A percentile compares a stretch with the other conserved stretches of the same genome.
phyloP scores from a whole-genome alignment of 1,140 invertebrate genomes.

The Coenobita brevimanus region DNA sequence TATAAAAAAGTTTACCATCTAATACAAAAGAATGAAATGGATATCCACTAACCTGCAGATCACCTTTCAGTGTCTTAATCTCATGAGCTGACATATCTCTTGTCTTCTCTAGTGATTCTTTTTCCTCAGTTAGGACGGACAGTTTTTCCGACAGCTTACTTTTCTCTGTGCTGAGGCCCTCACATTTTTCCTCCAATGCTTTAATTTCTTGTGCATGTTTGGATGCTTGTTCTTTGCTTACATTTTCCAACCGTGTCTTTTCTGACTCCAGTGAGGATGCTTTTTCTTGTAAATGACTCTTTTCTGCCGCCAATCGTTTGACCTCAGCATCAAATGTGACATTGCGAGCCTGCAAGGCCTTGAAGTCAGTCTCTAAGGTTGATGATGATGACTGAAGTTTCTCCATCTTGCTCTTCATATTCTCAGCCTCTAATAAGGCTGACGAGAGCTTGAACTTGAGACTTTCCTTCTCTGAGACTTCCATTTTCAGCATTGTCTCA shows the following conservation, averaged over 20 bases:
- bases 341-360: slow-evolving; percentile 32
- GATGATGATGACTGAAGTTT: slow-evolving; percentile 27
- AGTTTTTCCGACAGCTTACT: slow-evolving; percentile 7
- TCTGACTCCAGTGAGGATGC: background rate
- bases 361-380: slow-evolving; percentile 31
- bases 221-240: slow-evolving; percentile 28
- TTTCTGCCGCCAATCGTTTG: slow-evolving; percentile 37
- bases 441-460: slow-evolving; percentile 20
- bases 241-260: slow-evolving; percentile 32
- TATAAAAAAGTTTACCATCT: too few relatives aligned
- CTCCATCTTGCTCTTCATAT: slow-evolving; percentile 7
- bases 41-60: slow-evolving; percentile 29
- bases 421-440: slow-evolving; percentile 7
- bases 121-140: background rate
- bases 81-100: slow-evolving; percentile 35
- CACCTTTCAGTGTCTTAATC: slow-evolving; percentile 35
- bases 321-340: slow-evolving; percentile 19
- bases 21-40: too few relatives aligned
- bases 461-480: slow-evolving; percentile 37
- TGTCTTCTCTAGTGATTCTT: slow-evolving; percentile 6
- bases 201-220: slow-evolving; percentile 1
- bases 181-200: slow-evolving; percentile 15
- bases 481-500: slow-evolving; percentile 31
- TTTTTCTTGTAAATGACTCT: slow-evolving; percentile 33
- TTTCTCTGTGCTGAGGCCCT: slow-evolving; percentile 14